Evolutionary conservation across 2,888 invertebrate species (phyloP), one percentile per base, ranked within the genome.

Genomic region (Chydorus sphaericus): DNA sequence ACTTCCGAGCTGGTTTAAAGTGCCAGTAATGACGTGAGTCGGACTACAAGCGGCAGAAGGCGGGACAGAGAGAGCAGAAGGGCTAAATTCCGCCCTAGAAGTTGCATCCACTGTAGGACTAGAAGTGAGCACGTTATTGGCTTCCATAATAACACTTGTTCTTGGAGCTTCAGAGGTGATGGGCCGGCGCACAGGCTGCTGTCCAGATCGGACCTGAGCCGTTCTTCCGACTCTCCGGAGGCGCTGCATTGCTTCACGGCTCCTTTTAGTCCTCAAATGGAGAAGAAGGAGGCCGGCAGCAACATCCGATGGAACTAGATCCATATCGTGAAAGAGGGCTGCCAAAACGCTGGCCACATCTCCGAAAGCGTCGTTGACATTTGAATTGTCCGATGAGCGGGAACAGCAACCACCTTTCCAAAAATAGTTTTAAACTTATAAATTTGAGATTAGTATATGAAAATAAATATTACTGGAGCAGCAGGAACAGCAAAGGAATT

Each of bases 241-340:
- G 0, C 44, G 44, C n/a, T n/a, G n/a, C 11, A 44, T 3, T 1
- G 79, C 81, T 65, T 84, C 83, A 14, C 82, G 72, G 66, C 84
- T 85, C 11, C 33, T 16, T 20, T 57, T 57, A 66, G 83, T 83
- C 55, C 82, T 77, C 4, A 85, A 80, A 62, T 84, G 75, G 4
- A 91, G 75, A n/a, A 92, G 76, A 23, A 92, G 80, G 64, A 87
- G 80, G 11, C 90, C 92, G 11, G 90, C 90, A 56, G 88, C 80
- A 16, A 91, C 79, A 68, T 92, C 93, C 0, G 89, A 86, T 0
- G 89, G 85, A 1, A 92, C 90, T 38, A 91, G 72, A 70, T 92
- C 89, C 7, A 86, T 82, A 60, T 86, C 85, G 64, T 89, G 76
- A 69, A 89, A 88, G 59, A 88, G 74, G 3, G 83, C 81, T 65